These are phyloP conservation scores for Drosophila melanica DNA, from an alignment of 1,140 invertebrate species.

Conservation along the genomic window DNA sequence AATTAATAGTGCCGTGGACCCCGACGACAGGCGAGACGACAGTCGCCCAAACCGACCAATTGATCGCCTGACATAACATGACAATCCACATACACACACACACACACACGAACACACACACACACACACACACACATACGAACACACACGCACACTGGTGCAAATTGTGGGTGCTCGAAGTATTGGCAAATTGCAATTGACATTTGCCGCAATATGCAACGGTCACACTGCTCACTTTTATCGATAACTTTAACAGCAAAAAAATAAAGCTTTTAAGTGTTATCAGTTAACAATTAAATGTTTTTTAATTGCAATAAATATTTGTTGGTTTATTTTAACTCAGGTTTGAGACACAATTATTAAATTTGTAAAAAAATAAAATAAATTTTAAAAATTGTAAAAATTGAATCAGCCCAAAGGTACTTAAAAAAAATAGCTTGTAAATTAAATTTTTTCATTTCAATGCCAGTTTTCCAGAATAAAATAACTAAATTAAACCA, in stretches of 20 bases:
- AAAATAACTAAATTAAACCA: no score
- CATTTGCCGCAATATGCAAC: not conserved
- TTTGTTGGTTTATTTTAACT: no score
- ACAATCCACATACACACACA: slow-evolving; percentile 9
- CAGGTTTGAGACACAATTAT: no score
- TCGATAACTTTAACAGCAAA: not conserved
- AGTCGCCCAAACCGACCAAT: slow-evolving; percentile 43
- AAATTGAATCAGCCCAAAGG: no score
- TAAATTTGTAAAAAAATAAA: no score
- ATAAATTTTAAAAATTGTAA: no score
- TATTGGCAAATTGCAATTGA: slow-evolving; percentile 15
- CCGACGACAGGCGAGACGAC: slow-evolving; percentile 46
- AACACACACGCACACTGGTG: not conserved
- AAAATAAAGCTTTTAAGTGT: not conserved
- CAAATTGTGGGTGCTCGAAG: not conserved
- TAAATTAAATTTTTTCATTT: no score
- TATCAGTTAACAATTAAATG: not conserved
- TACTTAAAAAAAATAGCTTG: no score
- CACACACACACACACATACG: not conserved
- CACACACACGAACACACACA: slow-evolving; percentile 6
- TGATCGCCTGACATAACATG: slow-evolving; percentile 48
- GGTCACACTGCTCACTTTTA: slow-evolving; percentile 5
- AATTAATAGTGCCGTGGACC: slow-evolving; percentile 72
- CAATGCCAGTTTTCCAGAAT: no score
- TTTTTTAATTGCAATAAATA: no score